Percentiles rank a stretch among this genome's conserved stretches.
Conservation (phyloP, 2,113 vertebrate genomes). For the Phyllostomus hastatus region DNA sequence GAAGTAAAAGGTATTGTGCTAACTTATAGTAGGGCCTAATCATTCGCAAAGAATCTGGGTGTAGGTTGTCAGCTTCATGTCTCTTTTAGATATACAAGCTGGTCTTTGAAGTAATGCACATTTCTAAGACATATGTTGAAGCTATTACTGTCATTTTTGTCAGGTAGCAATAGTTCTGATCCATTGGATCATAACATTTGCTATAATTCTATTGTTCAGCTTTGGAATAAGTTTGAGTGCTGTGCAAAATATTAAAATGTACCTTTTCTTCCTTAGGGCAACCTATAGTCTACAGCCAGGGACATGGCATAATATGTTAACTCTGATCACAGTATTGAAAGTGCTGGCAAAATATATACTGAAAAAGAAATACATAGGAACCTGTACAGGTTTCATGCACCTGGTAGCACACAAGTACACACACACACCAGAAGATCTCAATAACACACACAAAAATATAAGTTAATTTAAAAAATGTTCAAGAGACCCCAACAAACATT, state of each 20-base stretch:
- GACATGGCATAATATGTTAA: not conserved
- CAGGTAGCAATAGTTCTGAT: not conserved
- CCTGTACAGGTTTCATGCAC: not conserved
- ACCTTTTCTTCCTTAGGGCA: not conserved
- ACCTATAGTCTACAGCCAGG: not conserved
- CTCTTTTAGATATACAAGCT: not conserved
- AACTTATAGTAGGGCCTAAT: not conserved
- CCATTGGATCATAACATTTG: not conserved
- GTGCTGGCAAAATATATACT: not conserved
- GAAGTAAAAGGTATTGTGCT: not conserved
- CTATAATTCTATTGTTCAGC: not conserved
- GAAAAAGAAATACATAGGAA: not conserved
- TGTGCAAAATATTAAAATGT: not conserved
- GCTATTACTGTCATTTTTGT: not conserved
- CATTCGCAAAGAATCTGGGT: not conserved
- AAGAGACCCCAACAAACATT: not conserved
- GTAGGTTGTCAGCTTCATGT: not conserved
- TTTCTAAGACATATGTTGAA: not conserved
- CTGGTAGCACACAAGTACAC: not conserved
- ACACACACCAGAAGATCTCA: not conserved
- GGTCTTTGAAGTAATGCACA: not conserved
- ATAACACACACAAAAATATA: not conserved
- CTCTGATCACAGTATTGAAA: not conserved
- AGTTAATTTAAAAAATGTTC: not conserved
- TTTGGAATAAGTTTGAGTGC: not conserved